A percentile compares a stretch with the other conserved stretches of the same genome.
These are phyloP conservation scores for Diachrysia chrysitis DNA, from an alignment of 2,888 invertebrate genomes.

Conservation along the genomic window DNA sequence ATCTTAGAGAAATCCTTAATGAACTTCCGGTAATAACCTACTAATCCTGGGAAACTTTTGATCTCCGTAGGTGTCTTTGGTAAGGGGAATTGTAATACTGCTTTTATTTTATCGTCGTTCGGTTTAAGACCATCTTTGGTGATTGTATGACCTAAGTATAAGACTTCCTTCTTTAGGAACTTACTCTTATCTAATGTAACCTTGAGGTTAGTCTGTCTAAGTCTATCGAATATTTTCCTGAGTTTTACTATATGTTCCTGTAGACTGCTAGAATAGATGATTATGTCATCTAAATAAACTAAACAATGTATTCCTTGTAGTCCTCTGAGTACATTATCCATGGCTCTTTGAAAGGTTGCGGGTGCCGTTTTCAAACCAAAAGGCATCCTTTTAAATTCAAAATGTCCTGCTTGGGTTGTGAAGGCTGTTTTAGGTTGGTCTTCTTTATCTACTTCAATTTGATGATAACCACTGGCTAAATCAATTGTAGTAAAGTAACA, in stretches of 20 bases:
- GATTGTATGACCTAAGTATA: constrained; percentile 64
- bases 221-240: constrained; percentile 47
- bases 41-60: no score
- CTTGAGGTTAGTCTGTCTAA: constrained; percentile 52
- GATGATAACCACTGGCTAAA: no score
- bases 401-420: constrained; percentile 54
- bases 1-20: no score
- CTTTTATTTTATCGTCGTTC: constrained; percentile 57
- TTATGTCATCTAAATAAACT: constrained; percentile 61
- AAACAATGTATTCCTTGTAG: constrained; percentile 57
- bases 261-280: constrained; percentile 57
- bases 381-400: no score
- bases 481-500: no score
- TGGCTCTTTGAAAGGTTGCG: constrained; percentile 63
- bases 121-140: constrained; percentile 57
- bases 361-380: no score
- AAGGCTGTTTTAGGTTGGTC: constrained; percentile 59
- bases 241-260: constrained; percentile 53
- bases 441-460: no score
- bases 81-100: constrained; percentile 53
- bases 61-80: constrained; percentile 15
- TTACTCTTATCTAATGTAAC: constrained; percentile 54
- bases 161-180: constrained; percentile 26
- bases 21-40: no score
- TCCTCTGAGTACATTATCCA: constrained; percentile 69